A percentile compares a stretch with the other conserved stretches of the same genome.
Conservation (phyloP, 2,113 vertebrate genomes). For the Carlito syrichta region DNA sequence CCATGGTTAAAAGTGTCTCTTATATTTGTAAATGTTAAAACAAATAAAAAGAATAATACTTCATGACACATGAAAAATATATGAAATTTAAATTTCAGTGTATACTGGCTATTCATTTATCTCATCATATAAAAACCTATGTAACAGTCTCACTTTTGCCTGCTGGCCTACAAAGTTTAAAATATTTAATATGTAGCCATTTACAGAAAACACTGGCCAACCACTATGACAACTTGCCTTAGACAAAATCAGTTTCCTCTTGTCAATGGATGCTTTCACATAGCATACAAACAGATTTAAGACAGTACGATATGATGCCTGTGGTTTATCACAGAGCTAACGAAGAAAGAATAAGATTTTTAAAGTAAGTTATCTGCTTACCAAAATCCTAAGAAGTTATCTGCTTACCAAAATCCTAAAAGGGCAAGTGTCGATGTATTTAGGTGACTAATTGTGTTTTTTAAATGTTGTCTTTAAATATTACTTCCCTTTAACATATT, state of each 20-base stretch:
- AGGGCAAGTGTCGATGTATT: not conserved
- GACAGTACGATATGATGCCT: not conserved
- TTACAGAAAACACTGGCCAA: not conserved
- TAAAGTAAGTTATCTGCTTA: not conserved
- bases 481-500: not conserved
- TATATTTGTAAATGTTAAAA: not conserved
- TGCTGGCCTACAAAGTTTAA: not conserved
- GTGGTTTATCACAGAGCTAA: not conserved
- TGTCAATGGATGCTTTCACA: not conserved
- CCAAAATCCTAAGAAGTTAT: not conserved
- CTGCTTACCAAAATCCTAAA: not conserved
- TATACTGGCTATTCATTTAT: not conserved
- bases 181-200: not conserved
- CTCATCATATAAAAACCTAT: not conserved
- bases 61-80: not conserved
- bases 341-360: not conserved
- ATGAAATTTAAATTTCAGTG: not conserved
- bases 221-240: not conserved
- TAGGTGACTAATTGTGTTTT: not conserved
- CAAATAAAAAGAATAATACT: not conserved
- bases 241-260: not conserved
- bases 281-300: not conserved
- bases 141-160: not conserved
- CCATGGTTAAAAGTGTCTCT: not conserved
- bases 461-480: not conserved